Conservation (phyloP, 1,140 invertebrate genomes). For the Andrena cerasifolii region DNA sequence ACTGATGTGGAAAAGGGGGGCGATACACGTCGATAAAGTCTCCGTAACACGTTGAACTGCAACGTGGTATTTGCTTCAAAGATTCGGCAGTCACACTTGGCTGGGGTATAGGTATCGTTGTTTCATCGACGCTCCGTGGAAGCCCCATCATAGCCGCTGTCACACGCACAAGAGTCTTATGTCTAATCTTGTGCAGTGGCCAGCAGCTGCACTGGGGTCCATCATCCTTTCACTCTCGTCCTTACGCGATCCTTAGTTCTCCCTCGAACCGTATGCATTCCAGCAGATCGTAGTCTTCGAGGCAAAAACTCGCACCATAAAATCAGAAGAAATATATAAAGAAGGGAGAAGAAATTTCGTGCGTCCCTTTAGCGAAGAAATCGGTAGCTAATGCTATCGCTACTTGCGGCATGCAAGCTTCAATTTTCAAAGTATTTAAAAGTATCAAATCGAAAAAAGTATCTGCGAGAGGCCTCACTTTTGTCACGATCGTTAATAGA, state of each 20-base stretch:
- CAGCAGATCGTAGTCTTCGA: too few relatives aligned
- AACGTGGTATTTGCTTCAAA: background rate
- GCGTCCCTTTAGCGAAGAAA: too few relatives aligned
- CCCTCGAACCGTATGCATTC: too few relatives aligned
- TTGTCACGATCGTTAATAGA: background rate
- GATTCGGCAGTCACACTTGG: background rate
- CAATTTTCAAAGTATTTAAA: background rate
- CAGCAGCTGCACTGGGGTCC: conserved; percentile 94
- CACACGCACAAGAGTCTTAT: conserved; percentile 97
- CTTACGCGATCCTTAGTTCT: too few relatives aligned
- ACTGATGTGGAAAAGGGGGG: conserved; percentile 84
- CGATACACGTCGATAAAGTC: conserved; percentile 78
- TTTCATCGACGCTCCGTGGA: conserved; percentile 69
- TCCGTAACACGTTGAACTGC: background rate
- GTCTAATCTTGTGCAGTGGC: conserved; percentile 97
- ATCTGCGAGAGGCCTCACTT: background rate
- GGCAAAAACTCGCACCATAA: background rate
- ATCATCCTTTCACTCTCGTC: conserved; percentile 43
- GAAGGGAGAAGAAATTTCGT: background rate
- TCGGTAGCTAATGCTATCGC: too few relatives aligned
- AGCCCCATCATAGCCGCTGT: conserved; percentile 96
- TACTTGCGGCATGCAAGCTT: too few relatives aligned
- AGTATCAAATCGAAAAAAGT: background rate
- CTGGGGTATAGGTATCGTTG: conserved; percentile 6
- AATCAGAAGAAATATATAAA: background rate